Base-by-base conservation (phyloP, 2,113 vertebrate species). In the Macaca fascicularis region DNA sequence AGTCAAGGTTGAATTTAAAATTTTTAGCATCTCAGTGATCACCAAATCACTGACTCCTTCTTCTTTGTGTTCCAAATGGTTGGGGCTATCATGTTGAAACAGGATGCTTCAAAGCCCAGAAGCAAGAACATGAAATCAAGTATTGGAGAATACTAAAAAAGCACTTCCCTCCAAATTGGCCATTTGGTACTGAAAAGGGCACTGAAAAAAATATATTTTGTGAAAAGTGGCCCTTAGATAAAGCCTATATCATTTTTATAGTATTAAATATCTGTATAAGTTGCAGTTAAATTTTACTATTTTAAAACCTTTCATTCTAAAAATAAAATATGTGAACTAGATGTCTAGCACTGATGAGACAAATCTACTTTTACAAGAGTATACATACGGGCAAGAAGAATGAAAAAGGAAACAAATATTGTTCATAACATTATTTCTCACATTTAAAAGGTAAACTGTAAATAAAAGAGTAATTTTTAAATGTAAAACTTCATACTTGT, bases 301-400 rank as follows among this genome's bases (percentile, higher is more conserved):
- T 89, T 97, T 92, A 81, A 96, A 97, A 57, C 20, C 16, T 78
- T 8, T 89, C 32, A 89, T 83, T 70, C 32, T 94, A 92, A 97
- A 96, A 86, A 87, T 84, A 95, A 96, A 96, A 94, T 40, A 75
- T 94, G 83, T 97, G 45, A 97, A 81, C 48, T 45, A 92, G 93
- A 78, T 95, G 50, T 87, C 86, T 93, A 97, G 95, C 52, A 84
- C 69, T 91, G 48, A 52, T 74, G 67, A 93, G 57, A 96, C 48
- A 93, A 91, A 69, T 61, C 35, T 81, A 90, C 69, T 90, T 96
- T 93, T 87, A 78, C 16, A 78, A 88, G 35, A 89, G 10, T 78
- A 64, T 94, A 86, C n/a, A 87, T 52, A 95, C 10, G 61, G 64
- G 30, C 67, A 97, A 90, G 55, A 93, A 84, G 4, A 84, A 75